phyloP scores from a whole-genome alignment of 2,113 vertebrate genomes.

The Channa argus region DNA sequence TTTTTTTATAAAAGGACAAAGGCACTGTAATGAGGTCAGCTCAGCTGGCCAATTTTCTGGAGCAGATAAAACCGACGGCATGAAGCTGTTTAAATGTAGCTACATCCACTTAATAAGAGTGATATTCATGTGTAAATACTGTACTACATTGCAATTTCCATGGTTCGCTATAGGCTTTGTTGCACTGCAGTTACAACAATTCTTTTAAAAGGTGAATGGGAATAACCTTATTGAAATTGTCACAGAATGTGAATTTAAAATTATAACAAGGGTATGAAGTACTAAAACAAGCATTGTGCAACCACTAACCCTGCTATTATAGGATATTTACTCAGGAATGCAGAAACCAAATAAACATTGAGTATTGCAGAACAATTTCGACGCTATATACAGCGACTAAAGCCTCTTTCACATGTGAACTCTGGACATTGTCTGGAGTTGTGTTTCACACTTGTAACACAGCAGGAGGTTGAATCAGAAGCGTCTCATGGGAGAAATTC shows the following conservation, averaged over 20 bases:
- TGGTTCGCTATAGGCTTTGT: too few relatives aligned
- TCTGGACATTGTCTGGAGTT: too few relatives aligned
- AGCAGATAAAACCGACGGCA: background rate
- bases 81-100: conserved; percentile 17
- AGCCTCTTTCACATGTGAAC: too few relatives aligned
- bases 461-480: background rate
- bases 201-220: background rate
- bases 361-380: background rate
- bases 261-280: too few relatives aligned
- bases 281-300: too few relatives aligned
- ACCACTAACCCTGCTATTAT: background rate
- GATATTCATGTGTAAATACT: background rate
- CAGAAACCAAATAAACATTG: background rate
- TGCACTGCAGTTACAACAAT: too few relatives aligned
- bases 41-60: conserved; percentile 14
- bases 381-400: too few relatives aligned
- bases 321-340: background rate
- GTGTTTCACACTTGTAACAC: too few relatives aligned
- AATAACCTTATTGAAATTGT: background rate
- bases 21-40: conserved; percentile 17
- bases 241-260: background rate
- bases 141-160: background rate
- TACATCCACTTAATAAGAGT: background rate
- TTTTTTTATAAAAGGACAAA: conserved; percentile 19
- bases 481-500: too few relatives aligned